A percentile compares a stretch with the other conserved stretches of the same genome.
These are phyloP conservation scores for Hafferia zeledoni DNA, from an alignment of 2,797 vertebrate species.

Conservation along the genomic window DNA sequence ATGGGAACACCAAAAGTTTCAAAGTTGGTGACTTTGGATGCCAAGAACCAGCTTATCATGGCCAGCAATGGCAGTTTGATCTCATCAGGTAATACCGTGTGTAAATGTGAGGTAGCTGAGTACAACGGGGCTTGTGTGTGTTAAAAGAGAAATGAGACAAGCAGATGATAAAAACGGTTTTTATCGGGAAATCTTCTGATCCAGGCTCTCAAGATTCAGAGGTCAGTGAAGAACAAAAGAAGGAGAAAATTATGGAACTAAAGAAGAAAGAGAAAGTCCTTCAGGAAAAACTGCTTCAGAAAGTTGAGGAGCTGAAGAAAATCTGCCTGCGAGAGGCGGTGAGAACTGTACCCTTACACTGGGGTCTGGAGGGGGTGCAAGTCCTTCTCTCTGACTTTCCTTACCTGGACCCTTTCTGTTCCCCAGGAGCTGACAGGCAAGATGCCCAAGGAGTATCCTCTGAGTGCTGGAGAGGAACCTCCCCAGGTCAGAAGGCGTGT, in stretches of 20 bases:
- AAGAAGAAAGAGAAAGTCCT: slow-evolving; percentile 90
- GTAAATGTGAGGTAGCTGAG: not conserved
- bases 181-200: not conserved
- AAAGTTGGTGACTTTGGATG: slow-evolving; percentile 83
- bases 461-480: slow-evolving; percentile 86
- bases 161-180: not conserved
- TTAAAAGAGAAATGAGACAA: not conserved
- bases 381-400: not conserved
- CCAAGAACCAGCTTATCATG: slow-evolving; percentile 92
- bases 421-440: slow-evolving; percentile 90
- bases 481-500: slow-evolving; percentile 88
- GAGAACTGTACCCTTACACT: slow-evolving; percentile 30
- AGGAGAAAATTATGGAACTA: slow-evolving; percentile 92
- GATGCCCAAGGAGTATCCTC: slow-evolving; percentile 92
- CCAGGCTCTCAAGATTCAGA: slow-evolving; percentile 93
- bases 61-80: slow-evolving; percentile 95
- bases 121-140: not conserved
- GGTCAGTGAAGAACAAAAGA: slow-evolving; percentile 90
- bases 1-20: slow-evolving; percentile 82
- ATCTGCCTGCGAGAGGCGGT: slow-evolving; percentile 95
- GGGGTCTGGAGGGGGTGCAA: not conserved
- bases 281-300: slow-evolving; percentile 86
- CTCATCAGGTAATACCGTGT: slow-evolving; percentile 84
- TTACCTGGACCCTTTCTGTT: not conserved
- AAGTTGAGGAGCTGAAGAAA: slow-evolving; percentile 91